Evolutionary conservation across 2,113 vertebrate species (phyloP), one percentile per base, ranked within the genome.

Genomic region (Gymnarchus niloticus): DNA sequence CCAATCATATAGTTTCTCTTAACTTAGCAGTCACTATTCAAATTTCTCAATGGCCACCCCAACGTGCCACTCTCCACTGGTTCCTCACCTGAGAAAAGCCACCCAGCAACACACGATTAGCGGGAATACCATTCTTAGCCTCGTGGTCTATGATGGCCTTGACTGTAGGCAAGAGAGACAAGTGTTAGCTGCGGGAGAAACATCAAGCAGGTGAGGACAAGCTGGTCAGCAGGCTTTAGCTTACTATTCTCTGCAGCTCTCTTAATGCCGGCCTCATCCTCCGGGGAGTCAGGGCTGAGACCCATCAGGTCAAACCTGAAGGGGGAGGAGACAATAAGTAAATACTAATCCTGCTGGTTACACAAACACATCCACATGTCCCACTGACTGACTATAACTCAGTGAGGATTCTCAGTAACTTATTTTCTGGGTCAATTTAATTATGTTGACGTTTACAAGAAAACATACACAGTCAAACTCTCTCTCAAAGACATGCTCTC

Each of bases 111-210:
- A 99, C 97, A 7, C 98, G 96, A 89, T 97, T 93, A 77, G 98
- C 93, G 3, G 98, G 97, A 86, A 99, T 99, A 83, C 98, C 98
- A 0, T 98, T 99, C 94, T 96, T 99, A 88, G 95, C 94, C 93
- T 99, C 98, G 0, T 99, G 97, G 86, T 99, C 98, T 0, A 99
- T 99, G 86, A 99, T 95, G 87, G 96, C 97, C 94, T 96, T 98
- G 90, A 99, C 98, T 99, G 88, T 19, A 65, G 69, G 81, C 78
- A 0, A 54, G 44, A 86, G 0, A 21, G 54, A 51, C 21, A 1
- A 51, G 83, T 84, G 69, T 46, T 48, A 59, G 41, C 0, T 14
- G 25, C 6, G 23, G 49, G 49, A 56, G 33, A 59, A 83, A 56
- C 3, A 3, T 3, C 33, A 4, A 33, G 0, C 0, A 59, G 61